Percentiles rank a stretch among this genome's conserved stretches.
phyloP scores from a whole-genome alignment of 2,113 vertebrate species.

The Erpornis zantholeuca region DNA sequence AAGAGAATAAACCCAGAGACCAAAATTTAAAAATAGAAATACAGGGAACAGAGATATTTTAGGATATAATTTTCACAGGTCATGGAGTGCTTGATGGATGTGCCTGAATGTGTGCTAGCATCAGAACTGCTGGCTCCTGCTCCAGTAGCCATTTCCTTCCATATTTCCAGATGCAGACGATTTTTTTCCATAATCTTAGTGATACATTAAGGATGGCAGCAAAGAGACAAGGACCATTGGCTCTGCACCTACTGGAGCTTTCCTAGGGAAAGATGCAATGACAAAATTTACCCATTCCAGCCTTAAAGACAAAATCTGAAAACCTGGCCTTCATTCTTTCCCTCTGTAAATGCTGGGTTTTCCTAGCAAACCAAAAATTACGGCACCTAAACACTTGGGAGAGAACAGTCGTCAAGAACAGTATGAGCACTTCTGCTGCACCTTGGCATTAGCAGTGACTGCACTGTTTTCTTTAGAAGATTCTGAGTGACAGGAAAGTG shows the following conservation, averaged over 20 bases:
- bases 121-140: neutral
- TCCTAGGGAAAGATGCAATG: neutral
- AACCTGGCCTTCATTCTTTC: neutral
- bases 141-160: neutral
- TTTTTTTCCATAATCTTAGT: neutral
- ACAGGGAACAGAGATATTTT: neutral
- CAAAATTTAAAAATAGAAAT: neutral
- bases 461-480: conserved; percentile 32
- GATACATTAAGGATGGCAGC: neutral
- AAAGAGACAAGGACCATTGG: neutral
- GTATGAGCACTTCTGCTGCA: neutral
- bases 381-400: neutral
- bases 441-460: neutral
- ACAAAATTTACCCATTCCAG: neutral
- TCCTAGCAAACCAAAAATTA: conserved; percentile 2
- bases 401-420: neutral
- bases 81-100: neutral
- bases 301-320: neutral
- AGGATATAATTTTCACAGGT: neutral
- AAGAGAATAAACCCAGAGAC: neutral
- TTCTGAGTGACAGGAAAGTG: conserved; percentile 16
- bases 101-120: neutral
- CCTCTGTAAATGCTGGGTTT: neutral
- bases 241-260: neutral
- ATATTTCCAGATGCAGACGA: neutral